phyloP scores from a whole-genome alignment of 2,797 vertebrate genomes.

The Spinibarbus caldwelli region DNA sequence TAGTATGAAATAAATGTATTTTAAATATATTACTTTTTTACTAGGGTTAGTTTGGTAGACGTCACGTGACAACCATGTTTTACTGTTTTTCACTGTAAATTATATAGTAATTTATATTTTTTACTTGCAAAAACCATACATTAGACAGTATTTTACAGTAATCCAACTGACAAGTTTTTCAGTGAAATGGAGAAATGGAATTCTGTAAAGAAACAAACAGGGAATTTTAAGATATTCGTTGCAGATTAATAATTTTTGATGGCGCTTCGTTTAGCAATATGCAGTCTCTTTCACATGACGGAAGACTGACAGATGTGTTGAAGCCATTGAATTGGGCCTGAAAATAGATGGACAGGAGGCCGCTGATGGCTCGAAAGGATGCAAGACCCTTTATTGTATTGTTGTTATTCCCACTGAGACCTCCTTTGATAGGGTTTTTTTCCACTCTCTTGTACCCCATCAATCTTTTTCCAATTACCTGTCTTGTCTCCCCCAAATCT shows the following conservation, averaged over 20 bases:
- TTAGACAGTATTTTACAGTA: neutral
- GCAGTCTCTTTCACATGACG: constrained; percentile 6
- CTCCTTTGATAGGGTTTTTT: constrained; percentile 73
- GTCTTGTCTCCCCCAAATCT: constrained; percentile 82
- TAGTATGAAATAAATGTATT: no score
- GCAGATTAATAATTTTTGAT: neutral
- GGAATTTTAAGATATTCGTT: neutral
- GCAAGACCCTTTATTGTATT: constrained; percentile 75
- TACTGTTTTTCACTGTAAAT: constrained; percentile 5
- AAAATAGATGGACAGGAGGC: constrained; percentile 67
- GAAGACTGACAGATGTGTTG: constrained; percentile 46
- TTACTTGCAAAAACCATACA: neutral
- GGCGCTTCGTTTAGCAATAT: neutral
- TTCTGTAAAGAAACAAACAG: neutral
- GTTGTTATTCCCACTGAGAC: constrained; percentile 80
- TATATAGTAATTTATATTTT: neutral
- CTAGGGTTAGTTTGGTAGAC: no score
- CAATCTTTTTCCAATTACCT: constrained; percentile 88
- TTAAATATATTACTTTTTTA: no score
- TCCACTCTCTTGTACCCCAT: constrained; percentile 70
- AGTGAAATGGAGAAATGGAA: neutral
- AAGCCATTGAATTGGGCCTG: constrained; percentile 48
- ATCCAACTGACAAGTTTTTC: neutral
- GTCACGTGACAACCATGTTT: neutral
- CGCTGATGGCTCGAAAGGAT: constrained; percentile 72